These are phyloP conservation scores for Wasmannia auropunctata DNA, from an alignment of 1,140 invertebrate species.

Conservation along the genomic window DNA sequence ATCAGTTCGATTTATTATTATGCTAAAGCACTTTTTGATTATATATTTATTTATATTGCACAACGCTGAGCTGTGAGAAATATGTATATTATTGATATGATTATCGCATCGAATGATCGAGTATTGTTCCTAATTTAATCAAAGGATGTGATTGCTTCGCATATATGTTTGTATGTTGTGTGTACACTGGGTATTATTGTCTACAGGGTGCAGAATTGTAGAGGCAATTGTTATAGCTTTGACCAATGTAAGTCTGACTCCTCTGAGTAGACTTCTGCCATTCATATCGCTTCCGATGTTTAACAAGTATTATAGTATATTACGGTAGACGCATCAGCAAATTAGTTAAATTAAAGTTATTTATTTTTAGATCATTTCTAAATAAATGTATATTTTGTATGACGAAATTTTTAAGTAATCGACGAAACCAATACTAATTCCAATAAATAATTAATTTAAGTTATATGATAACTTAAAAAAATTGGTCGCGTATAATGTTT, in stretches of 20 bases:
- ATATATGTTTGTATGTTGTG: neutral
- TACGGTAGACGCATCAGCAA: neutral
- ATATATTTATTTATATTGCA: neutral
- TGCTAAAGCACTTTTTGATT: neutral
- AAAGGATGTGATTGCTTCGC: neutral
- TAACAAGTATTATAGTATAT: neutral
- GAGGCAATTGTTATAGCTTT: slow-evolving; percentile 23
- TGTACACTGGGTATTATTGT: neutral
- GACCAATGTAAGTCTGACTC: slow-evolving; percentile 12
- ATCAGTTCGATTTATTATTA: neutral
- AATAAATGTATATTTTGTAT: neutral
- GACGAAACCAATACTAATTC: neutral
- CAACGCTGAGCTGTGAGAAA: neutral
- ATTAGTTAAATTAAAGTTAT: neutral
- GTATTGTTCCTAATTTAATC: slow-evolving; percentile 14
- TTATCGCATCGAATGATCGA: neutral
- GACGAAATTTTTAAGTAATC: neutral
- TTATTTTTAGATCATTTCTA: neutral
- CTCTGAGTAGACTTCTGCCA: slow-evolving; percentile 24
- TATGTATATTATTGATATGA: neutral
- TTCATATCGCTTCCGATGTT: slow-evolving; percentile 9
- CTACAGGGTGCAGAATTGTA: slow-evolving; percentile 19
- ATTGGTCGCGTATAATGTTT: neutral
- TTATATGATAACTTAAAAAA: neutral
- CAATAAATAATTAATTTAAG: neutral